Evolutionary conservation across 2,797 vertebrate species (phyloP), one percentile per base, ranked within the genome.

Genomic region (Megalops cyprinoides): DNA sequence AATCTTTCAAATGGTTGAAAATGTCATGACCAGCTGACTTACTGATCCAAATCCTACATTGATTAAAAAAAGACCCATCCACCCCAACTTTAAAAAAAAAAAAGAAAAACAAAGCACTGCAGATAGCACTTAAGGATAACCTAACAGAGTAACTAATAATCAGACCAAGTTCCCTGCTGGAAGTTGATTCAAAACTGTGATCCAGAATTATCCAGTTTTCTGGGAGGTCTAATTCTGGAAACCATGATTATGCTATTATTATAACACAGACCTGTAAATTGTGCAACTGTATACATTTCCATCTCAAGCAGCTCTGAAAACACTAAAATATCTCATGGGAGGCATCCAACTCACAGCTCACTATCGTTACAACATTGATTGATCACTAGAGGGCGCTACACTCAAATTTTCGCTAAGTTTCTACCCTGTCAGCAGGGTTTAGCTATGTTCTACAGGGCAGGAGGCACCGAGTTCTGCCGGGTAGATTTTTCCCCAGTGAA

Each of bases 321-420:
- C 12, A 60, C 58, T 3, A 3, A 18, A 23, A 48, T 39, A 48
- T 48, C 3, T 48, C 44, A 37, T n/a, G 42, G 46, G 55, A 10
- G 25, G 12, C 28, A 18, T 20, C 15, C 60, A 18, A 7, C 25
- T 15, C 9, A 34, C 20, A 14, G 25, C 44, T 48, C 10, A 0
- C 46, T 34, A 6, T n/a, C 4, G 4, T 15, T 3, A 12, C n/a
- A 65, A 65, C 15, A 28, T 34, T n/a, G 34, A 18, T 42, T 69
- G 31, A 15, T 56, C 78, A 79, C 65, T 79, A 79, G 78, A 73
- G 78, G 78, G 78, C 78, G 37, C 49, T 39, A n/a, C n/a, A 73
- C 49, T 73, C 67, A 48, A 73, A n/a, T 74, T 37, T 73, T 79
- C 48, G 37, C 34, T 49, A 18, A 20, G 34, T 7, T n/a, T 9